Conservation (phyloP, 1,140 invertebrate species). For the Drosophila insularis region DNA sequence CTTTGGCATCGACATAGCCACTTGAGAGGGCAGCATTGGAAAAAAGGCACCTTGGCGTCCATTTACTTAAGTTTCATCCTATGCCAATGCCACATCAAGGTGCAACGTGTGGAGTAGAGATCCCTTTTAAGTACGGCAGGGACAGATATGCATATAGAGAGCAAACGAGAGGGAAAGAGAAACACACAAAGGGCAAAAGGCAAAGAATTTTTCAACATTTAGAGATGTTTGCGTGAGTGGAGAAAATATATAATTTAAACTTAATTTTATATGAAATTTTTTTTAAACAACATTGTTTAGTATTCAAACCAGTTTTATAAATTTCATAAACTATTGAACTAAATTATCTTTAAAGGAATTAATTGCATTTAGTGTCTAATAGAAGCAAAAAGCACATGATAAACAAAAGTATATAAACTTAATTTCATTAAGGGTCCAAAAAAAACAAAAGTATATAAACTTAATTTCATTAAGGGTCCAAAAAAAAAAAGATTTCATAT, state of each 20-base stretch:
- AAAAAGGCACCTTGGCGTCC: conserved; percentile 67
- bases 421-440: too few species aligned
- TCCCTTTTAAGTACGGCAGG: conserved; percentile 10
- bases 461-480: too few species aligned
- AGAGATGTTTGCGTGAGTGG: conserved; percentile 2
- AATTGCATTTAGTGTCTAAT: too few species aligned
- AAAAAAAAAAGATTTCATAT: not conserved
- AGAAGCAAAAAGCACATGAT: too few species aligned
- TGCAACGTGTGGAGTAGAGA: conserved; percentile 12
- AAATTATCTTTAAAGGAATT: too few species aligned
- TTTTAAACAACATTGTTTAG: too few species aligned
- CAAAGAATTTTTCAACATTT: not conserved
- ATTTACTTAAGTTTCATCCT: conserved; percentile 23
- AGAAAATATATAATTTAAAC: too few species aligned
- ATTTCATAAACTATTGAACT: too few species aligned
- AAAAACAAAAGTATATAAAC: too few species aligned
- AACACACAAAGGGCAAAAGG: not conserved
- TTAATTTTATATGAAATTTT: too few species aligned
- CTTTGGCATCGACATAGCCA: conserved; percentile 60
- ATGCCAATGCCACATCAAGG: conserved; percentile 14
- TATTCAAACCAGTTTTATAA: too few species aligned
- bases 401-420: too few species aligned
- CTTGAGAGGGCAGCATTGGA: conserved; percentile 50
- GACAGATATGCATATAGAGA: not conserved
- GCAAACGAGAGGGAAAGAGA: not conserved